Conservation (phyloP, 2,797 vertebrate species). For the Sebastes dallii region DNA sequence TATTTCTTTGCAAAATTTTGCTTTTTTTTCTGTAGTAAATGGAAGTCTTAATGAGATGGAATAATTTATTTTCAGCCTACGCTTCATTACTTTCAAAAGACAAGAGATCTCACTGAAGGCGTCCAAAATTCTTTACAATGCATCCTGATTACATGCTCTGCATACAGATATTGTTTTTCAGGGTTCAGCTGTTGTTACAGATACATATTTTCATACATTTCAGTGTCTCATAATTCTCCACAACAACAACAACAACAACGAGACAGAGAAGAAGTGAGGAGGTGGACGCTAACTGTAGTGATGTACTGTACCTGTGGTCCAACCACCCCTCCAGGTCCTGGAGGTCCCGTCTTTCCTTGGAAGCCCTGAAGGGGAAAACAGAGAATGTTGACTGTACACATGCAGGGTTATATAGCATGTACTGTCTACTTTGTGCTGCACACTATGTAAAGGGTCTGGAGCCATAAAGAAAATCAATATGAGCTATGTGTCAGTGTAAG, state of each 20-base stretch:
- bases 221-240: background rate
- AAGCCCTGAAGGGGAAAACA: slow-evolving; percentile 87
- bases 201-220: background rate
- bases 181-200: background rate
- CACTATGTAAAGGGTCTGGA: background rate
- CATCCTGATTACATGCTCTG: background rate
- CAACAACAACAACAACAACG: background rate
- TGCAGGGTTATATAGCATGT: background rate
- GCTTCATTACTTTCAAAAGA: background rate
- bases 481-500: background rate
- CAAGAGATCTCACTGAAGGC: background rate
- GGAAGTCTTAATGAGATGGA: background rate
- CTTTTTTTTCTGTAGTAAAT: background rate
- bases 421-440: background rate
- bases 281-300: background rate
- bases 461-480: background rate
- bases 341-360: slow-evolving; percentile 98
- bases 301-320: slow-evolving; percentile 89
- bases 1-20: background rate
- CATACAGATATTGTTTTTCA: background rate
- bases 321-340: slow-evolving; percentile 96
- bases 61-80: slow-evolving; percentile 9
- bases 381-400: background rate
- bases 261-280: background rate
- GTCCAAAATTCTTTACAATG: background rate